These are phyloP conservation scores for Hemitrygon akajei DNA, from an alignment of 2,797 vertebrate genomes.

Conservation along the genomic window DNA sequence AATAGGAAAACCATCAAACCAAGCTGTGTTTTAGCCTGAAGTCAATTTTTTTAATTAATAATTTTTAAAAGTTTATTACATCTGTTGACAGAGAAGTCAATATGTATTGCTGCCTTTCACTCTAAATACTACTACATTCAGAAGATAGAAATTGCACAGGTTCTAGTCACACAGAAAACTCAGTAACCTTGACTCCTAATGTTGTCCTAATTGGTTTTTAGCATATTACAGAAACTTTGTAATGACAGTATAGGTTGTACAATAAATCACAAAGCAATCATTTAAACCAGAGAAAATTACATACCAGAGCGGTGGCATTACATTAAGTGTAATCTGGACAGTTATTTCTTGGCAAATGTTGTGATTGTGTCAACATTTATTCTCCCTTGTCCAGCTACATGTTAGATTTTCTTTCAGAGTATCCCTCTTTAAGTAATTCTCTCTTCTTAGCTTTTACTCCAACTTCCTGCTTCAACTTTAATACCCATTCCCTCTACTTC, in stretches of 20 bases:
- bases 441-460: neutral
- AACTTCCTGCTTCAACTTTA: neutral
- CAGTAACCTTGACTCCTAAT: neutral
- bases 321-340: neutral
- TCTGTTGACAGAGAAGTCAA: neutral
- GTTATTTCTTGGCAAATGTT: neutral
- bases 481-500: neutral
- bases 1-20: neutral
- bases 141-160: neutral
- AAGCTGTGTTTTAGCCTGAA: neutral
- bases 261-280: neutral
- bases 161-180: neutral
- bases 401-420: neutral
- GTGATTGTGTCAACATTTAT: neutral
- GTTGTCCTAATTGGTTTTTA: neutral
- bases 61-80: neutral
- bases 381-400: neutral
- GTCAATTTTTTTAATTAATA: neutral
- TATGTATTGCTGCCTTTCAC: neutral
- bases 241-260: neutral
- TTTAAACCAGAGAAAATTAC: neutral
- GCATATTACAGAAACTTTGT: neutral
- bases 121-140: neutral
- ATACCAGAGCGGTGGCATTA: neutral
- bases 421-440: neutral